Percentiles rank a stretch among this genome's conserved stretches.
Evolutionary conservation across 2,113 vertebrate species (phyloP).

Genomic region (Dinomys branickii): DNA sequence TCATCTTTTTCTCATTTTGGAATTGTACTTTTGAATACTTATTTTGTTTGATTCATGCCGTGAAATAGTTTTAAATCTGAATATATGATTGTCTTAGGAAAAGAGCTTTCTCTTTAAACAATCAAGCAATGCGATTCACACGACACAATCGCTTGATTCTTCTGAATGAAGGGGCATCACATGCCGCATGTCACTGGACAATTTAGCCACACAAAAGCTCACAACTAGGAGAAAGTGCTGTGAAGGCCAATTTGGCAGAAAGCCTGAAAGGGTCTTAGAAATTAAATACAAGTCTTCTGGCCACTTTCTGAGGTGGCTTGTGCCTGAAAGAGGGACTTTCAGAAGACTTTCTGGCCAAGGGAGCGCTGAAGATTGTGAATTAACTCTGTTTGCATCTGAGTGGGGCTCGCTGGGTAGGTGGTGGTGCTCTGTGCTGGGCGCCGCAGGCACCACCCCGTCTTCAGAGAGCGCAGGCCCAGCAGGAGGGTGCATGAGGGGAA

Average conservation of each 20-base stretch:
- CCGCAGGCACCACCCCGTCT: neutral
- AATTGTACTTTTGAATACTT: slow-evolving; percentile 28
- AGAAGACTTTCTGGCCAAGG: neutral
- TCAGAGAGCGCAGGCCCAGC: neutral
- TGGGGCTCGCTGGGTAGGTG: neutral
- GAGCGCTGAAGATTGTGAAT: neutral
- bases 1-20: slow-evolving; percentile 61
- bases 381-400: neutral
- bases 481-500: neutral
- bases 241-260: neutral
- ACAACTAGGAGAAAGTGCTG: neutral
- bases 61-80: slow-evolving; percentile 55
- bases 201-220: neutral
- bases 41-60: slow-evolving; percentile 30
- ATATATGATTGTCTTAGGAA: slow-evolving; percentile 52
- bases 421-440: neutral
- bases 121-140: slow-evolving; percentile 33
- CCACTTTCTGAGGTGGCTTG: neutral
- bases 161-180: slow-evolving; percentile 21
- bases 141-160: slow-evolving; percentile 54
- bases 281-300: neutral
- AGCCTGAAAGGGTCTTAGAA: slow-evolving; percentile 21
- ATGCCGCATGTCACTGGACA: neutral
- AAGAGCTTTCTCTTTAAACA: slow-evolving; percentile 60
- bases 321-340: neutral